A percentile compares a stretch with the other conserved stretches of the same genome.
phyloP scores from a whole-genome alignment of 1,140 invertebrate genomes.

The Drosophila nikananu region DNA sequence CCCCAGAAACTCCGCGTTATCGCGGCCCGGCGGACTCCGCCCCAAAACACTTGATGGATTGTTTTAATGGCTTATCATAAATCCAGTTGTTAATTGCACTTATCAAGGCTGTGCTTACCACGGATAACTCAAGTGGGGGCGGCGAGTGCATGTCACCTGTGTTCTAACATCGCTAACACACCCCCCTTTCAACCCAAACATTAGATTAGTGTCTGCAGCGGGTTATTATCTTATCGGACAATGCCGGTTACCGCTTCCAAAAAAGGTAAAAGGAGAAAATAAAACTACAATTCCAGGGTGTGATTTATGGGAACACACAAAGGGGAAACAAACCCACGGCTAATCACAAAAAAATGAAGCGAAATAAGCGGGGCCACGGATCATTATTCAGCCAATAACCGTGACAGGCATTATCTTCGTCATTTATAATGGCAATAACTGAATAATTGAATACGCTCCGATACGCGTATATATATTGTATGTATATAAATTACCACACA shows the following conservation, averaged over 20 bases:
- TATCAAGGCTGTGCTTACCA: conserved; percentile 32
- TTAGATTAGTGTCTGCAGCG: conserved; percentile 23
- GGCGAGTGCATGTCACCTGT: conserved; percentile 37
- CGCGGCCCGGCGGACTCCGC: not conserved
- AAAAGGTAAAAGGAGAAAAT: not conserved
- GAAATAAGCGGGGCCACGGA: conserved; percentile 13
- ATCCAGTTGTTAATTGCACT: conserved; percentile 46
- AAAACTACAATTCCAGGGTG: not conserved
- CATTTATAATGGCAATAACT: conserved; percentile 55
- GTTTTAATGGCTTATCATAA: conserved; percentile 38
- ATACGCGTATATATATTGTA: not conserved
- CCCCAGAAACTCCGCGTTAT: not conserved
- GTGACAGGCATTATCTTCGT: conserved; percentile 55
- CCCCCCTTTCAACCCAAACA: not conserved
- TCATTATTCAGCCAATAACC: conserved; percentile 65
- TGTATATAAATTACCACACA: not conserved
- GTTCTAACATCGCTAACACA: conserved; percentile 12
- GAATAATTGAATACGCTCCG: conserved; percentile 46
- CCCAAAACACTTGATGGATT: conserved; percentile 4
- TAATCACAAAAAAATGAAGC: conserved; percentile 20
- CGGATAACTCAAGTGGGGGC: conserved; percentile 21
- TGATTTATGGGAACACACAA: conserved; percentile 42
- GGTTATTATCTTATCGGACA: conserved; percentile 29
- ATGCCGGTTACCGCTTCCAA: not conserved
- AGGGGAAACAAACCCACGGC: too few relatives aligned